Evolutionary conservation across 2,113 vertebrate species (phyloP).

Genomic region (Promerops cafer): DNA sequence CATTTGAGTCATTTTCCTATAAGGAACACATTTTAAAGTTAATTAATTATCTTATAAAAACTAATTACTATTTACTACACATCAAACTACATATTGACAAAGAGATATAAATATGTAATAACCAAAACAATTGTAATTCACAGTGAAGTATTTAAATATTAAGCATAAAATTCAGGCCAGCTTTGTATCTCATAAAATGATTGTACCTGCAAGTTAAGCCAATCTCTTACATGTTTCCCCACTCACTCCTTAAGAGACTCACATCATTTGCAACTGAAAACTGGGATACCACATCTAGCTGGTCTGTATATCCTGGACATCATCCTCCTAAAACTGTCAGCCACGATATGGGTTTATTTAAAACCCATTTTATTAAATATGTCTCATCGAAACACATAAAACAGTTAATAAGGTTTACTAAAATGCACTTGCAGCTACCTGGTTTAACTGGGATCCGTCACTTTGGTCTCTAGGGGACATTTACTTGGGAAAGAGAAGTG

Average conservation of each 20-base stretch:
- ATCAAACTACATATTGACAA: background rate
- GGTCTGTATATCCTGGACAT: background rate
- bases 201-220: background rate
- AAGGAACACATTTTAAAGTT: constrained; percentile 19
- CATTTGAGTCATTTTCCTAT: constrained; percentile 91
- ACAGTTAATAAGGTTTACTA: background rate
- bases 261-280: background rate
- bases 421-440: background rate
- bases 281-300: background rate
- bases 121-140: background rate
- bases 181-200: background rate
- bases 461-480: background rate
- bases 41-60: background rate
- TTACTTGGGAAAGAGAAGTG: background rate
- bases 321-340: background rate
- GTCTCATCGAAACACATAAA: background rate
- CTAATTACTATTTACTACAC: background rate
- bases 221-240: background rate
- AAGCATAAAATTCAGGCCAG: background rate
- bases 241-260: background rate
- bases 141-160: background rate
- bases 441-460: background rate
- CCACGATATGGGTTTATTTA: background rate
- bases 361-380: background rate
- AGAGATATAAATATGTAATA: background rate